Percentiles rank a stretch among this genome's conserved stretches.
Conservation (phyloP, 2,888 invertebrate genomes). For the Brachypalpus laphriformis region DNA sequence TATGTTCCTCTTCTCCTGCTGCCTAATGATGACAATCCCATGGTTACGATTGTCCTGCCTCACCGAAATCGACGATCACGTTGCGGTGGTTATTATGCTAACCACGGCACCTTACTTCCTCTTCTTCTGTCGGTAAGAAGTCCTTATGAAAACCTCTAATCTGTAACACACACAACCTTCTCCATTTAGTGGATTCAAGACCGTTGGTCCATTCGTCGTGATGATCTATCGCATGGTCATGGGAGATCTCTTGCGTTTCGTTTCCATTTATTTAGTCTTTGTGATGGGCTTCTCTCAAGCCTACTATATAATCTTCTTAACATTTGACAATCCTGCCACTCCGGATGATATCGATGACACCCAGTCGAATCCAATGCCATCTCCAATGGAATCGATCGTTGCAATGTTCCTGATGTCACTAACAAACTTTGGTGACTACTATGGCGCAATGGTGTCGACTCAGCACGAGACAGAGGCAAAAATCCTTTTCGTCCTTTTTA, state of each 20-base stretch:
- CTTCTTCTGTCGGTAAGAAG: conserved; percentile 95
- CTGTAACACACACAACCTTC: background rate
- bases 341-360: conserved; percentile 93
- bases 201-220: conserved; percentile 99
- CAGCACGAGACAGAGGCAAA: conserved; percentile 95
- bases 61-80: conserved; percentile 94
- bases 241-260: conserved; percentile 97
- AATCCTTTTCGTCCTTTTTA: conserved; percentile 97
- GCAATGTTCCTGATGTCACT: conserved; percentile 99
- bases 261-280: conserved; percentile 97
- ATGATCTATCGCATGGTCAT: conserved; percentile 99
- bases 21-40: conserved; percentile 93
- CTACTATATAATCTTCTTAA: conserved; percentile 94
- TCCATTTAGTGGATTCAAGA: conserved; percentile 94
- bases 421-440: conserved; percentile 98
- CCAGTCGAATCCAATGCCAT: conserved; percentile 93
- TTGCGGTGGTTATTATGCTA: conserved; percentile 96
- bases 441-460: conserved; percentile 93
- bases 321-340: conserved; percentile 92
- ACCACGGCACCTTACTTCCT: conserved; percentile 98
- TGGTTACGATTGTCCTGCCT: conserved; percentile 92
- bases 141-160: background rate
- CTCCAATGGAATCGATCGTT: conserved; percentile 96
- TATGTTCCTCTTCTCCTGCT: conserved; percentile 96
- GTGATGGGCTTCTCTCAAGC: conserved; percentile 98